Conservation (phyloP, 2,888 invertebrate species). For the Orthosia gracilis region DNA sequence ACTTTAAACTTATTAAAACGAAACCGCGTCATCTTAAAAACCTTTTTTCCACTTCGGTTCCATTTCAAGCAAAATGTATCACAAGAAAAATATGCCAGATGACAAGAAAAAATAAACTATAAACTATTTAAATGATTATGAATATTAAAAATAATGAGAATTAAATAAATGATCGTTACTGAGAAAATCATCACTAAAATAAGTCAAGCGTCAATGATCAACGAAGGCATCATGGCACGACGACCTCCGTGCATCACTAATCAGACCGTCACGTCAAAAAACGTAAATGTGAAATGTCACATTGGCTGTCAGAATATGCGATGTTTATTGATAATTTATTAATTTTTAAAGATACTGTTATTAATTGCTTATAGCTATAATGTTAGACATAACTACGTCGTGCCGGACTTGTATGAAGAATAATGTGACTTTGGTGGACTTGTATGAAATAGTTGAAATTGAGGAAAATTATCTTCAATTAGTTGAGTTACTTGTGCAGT, state of each 20-base stretch:
- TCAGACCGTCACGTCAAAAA: conserved; percentile 15
- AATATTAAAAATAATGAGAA: background rate
- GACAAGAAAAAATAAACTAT: too few relatives aligned
- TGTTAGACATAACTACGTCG: conserved; percentile 76
- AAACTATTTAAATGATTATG: background rate
- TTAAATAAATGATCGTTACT: background rate
- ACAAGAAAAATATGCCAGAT: background rate
- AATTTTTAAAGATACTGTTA: conserved; percentile 4
- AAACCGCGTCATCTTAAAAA: conserved; percentile 20
- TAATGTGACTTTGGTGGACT: conserved; percentile 75
- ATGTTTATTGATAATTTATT: conserved; percentile 48
- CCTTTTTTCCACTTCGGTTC: conserved; percentile 7
- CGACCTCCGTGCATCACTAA: background rate
- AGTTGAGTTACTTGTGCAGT: conserved; percentile 79
- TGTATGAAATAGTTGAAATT: conserved; percentile 78
- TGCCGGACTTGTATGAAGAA: conserved; percentile 88
- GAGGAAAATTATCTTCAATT: conserved; percentile 78
- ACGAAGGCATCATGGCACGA: background rate
- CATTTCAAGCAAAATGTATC: conserved; percentile 12
- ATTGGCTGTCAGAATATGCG: conserved; percentile 25
- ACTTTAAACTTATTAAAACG: fast-evolving
- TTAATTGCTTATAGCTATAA: conserved; percentile 49
- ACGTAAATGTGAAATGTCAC: conserved; percentile 11
- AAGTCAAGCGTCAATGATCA: background rate
- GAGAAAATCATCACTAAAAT: background rate